Evolutionary conservation across 2,888 invertebrate species (phyloP), one percentile per base, ranked within the genome.

Genomic region (Euproctis similis): DNA sequence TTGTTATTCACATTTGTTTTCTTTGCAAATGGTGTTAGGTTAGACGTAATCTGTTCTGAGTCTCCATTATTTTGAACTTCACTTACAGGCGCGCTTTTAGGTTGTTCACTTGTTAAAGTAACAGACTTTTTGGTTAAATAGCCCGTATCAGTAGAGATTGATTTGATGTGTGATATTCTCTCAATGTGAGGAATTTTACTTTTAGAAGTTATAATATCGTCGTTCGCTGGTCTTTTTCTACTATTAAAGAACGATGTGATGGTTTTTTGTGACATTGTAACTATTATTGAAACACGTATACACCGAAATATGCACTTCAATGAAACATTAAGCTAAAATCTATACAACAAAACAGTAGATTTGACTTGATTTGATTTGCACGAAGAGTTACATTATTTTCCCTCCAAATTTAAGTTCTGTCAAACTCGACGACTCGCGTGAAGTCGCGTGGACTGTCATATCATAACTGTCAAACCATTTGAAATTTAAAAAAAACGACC

Each of bases 181-280:
- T 76, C 73, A 7, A 76, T 46, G 37, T 75, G 70, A 23, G 71
- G 56, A 34, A 76, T 45, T 64, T 89, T 89, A 62, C 67, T 87
- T 67, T 87, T 85, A 29, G 81, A 61, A 69, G 80, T 64, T 58
- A 72, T 50, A 53, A 77, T 60, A 59, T 93, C 92, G 27, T 92
- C 92, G 5, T 81, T 67, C n/a, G 90, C 91, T 34, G 88, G 86
- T 53, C 93, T 87, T 77, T 94, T 94, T 59, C 93, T 87, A 53
- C 89, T 89, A 64, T 87, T 90, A 67, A 92, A 94, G 84, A 87
- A 94, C 41, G 88, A 87, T 38, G 90, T 89, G 34, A 94, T 87
- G 27, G 91, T 90, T 51, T 91, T 90, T 73, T 94, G 93, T 42
- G 92, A 88, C 93, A 93, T 93, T 8, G 5, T 49, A 17, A 10